phyloP scores from a whole-genome alignment of 2,888 invertebrate species.

The Lucinisca nassula region DNA sequence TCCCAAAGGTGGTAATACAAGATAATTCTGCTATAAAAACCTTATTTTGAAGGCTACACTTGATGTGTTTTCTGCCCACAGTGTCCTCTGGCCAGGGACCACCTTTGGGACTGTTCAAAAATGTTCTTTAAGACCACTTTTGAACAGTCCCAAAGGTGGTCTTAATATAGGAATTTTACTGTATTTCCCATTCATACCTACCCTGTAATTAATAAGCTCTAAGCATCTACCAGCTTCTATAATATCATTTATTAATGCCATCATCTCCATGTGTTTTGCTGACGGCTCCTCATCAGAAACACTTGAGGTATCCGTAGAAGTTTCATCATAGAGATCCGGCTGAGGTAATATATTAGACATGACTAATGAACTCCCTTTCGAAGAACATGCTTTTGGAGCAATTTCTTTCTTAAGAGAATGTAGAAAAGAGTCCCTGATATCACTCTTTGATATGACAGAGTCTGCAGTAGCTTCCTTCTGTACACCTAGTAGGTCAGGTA shows the following conservation, averaged over 20 bases:
- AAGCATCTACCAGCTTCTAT: constrained; percentile 65
- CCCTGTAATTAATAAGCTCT: constrained; percentile 65
- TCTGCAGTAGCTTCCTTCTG: neutral
- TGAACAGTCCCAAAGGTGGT: too few species aligned
- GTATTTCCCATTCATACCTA: constrained; percentile 37
- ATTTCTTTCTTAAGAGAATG: too few species aligned
- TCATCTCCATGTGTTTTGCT: constrained; percentile 7
- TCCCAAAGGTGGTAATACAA: too few species aligned
- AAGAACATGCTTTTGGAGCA: too few species aligned
- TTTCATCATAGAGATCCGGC: neutral
- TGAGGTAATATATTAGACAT: neutral
- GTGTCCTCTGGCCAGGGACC: too few species aligned
- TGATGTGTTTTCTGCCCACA: too few species aligned
- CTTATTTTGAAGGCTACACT: too few species aligned
- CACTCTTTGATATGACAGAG: neutral
- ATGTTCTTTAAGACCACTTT: too few species aligned
- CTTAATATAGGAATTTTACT: too few species aligned
- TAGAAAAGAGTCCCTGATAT: too few species aligned
- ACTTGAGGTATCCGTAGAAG: neutral
- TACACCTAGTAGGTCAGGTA: neutral
- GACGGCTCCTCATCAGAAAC: neutral
- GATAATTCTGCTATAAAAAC: too few species aligned
- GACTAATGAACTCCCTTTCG: neutral
- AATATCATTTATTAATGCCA: constrained; percentile 46
- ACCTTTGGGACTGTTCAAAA: too few species aligned